Evolutionary conservation across 2,113 vertebrate species (phyloP), one percentile per base, ranked within the genome.

Genomic region (Neodontobutis hainanensis): DNA sequence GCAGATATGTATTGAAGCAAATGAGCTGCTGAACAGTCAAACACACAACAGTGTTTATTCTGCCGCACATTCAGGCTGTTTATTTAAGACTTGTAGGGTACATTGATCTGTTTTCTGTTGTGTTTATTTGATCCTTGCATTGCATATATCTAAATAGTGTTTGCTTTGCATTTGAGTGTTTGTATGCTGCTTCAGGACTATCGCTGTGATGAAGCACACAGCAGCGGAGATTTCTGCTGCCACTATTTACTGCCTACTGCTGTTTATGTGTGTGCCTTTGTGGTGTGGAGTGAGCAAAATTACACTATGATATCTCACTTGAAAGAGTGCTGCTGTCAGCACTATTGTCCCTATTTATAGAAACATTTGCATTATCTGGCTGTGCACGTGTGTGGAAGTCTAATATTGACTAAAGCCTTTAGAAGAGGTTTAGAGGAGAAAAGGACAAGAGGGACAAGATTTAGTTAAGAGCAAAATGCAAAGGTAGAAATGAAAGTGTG

Each of bases 341-440:
- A 90, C 61, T 76, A 81, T 86, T 85, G 74, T 80, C 71, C 73
- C 88, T 92, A 91, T 92, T 90, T 92, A 91, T 92, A 91, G 91
- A 85, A 82, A 81, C 80, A 88, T 92, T 90, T 92, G 90, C 89
- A 90, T 91, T 92, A 90, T 90, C 87, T 88, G 58, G 65, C 83
- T 47, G 62, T 7, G 72, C 81, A 82, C 65, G 82, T 80, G 83
- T 78, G 85, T 63, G 11, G 80, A 82, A 75, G 85, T 75, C 75
- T 73, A 65, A 44, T 89, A 89, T 87, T 61, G 83, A 90, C 87
- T 78, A 34, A 43, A 80, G 72, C 78, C 79, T 56, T 48, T 34
- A 73, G 55, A 78, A 81, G 77, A 84, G 74, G 14, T 65, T 49
- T 59, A 62, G 58, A 70, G 58, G 48, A 64, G 70, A 84, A 81